A percentile compares a stretch with the other conserved stretches of the same genome.
These are phyloP conservation scores for Euwallacea similis DNA, from an alignment of 1,140 invertebrate species.

Conservation along the genomic window DNA sequence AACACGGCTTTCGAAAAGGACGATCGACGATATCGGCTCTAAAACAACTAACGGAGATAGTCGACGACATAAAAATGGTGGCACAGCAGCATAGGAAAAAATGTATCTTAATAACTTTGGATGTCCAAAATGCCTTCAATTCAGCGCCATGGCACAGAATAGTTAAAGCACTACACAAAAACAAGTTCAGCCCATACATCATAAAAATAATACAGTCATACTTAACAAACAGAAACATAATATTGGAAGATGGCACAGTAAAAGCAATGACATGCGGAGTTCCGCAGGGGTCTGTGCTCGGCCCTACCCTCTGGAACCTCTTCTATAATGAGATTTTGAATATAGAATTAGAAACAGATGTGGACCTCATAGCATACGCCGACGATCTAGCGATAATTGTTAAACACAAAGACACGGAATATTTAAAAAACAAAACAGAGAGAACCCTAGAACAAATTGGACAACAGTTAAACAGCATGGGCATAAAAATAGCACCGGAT, in stretches of 20 bases:
- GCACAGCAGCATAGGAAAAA: not conserved
- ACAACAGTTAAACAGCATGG: not conserved
- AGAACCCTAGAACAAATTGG: not conserved
- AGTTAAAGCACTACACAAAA: not conserved
- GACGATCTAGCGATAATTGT: slow-evolving; percentile 43
- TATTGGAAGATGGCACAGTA: no score
- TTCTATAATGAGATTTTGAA: slow-evolving; percentile 46
- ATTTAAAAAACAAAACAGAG: not conserved
- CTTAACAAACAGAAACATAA: not conserved
- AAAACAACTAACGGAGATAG: not conserved
- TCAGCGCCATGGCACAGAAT: not conserved
- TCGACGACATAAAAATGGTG: not conserved
- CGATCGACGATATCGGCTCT: not conserved
- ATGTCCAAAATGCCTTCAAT: no score
- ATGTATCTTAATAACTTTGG: not conserved
- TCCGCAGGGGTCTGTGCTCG: slow-evolving; percentile 48
- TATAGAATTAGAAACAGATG: slow-evolving; percentile 33
- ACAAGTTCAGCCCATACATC: not conserved
- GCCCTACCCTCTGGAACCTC: slow-evolving; percentile 49
- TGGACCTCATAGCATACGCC: slow-evolving; percentile 41
- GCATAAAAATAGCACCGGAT: slow-evolving; percentile 10
- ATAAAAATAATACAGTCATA: slow-evolving; percentile 1
- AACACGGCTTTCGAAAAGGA: slow-evolving; percentile 3
- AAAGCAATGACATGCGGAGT: slow-evolving; percentile 16
- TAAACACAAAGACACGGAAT: slow-evolving; percentile 3